Evolutionary conservation across 2,113 vertebrate species (phyloP).

Genomic region (Colossoma macropomum): DNA sequence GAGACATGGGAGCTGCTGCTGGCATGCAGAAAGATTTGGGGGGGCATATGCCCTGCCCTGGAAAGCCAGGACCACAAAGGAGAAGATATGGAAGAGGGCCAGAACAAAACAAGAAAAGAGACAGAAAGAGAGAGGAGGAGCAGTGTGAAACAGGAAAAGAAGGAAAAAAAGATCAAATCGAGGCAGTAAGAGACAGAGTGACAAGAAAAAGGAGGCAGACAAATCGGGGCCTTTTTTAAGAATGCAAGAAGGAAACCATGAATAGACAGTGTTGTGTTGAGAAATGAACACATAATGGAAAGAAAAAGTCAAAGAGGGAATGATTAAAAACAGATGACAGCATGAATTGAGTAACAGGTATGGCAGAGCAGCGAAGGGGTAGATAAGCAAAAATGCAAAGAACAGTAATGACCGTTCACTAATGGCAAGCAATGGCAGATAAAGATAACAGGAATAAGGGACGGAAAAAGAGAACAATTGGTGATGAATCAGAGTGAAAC

Average conservation of each 20-base stretch:
- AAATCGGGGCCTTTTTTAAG: neutral
- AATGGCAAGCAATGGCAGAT: no score
- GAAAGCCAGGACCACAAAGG: conserved; percentile 48
- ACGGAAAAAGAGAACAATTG: no score
- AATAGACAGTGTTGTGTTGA: neutral
- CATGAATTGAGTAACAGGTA: neutral
- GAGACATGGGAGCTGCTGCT: conserved; percentile 91
- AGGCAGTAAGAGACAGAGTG: neutral
- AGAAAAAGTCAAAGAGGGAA: neutral
- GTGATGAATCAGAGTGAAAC: no score
- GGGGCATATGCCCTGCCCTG: conserved; percentile 72
- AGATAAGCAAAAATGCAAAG: conserved; percentile 36
- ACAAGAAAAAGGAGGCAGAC: neutral
- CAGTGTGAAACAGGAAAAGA: neutral
- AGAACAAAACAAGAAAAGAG: conserved; percentile 74
- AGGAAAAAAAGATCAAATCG: conserved; percentile 21
- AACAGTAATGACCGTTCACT: no score
- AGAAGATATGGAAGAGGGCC: conserved; percentile 60
- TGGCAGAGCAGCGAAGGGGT: conserved; percentile 38
- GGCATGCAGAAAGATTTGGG: conserved; percentile 93
- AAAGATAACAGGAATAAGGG: no score
- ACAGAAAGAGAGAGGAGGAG: conserved; percentile 79
- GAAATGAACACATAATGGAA: conserved; percentile 33
- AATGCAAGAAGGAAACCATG: neutral
- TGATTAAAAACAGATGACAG: neutral